phyloP scores from a whole-genome alignment of 2,888 invertebrate species.

The Cryptosula pallasiana region DNA sequence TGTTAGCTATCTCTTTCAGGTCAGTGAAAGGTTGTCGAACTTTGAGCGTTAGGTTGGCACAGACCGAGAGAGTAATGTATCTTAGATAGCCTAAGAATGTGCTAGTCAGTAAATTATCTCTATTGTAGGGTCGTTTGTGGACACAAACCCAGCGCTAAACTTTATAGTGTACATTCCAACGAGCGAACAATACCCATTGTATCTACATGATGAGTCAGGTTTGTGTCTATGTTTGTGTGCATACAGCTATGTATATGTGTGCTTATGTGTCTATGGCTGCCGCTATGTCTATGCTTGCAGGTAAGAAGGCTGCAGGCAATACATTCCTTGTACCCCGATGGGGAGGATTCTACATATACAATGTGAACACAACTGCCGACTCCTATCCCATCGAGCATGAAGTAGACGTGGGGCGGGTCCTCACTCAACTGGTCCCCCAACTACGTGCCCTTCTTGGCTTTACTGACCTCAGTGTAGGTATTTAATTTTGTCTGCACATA shows the following conservation, averaged over 20 bases:
- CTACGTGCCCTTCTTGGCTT: constrained; percentile 67
- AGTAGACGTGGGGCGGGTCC: constrained; percentile 62
- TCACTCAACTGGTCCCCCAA: constrained; percentile 73
- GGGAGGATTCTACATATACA: constrained; percentile 78
- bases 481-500: too few species aligned
- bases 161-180: constrained; percentile 73
- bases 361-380: constrained; percentile 32
- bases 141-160: constrained; percentile 74
- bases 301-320: constrained; percentile 42
- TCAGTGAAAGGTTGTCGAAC: too few species aligned
- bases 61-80: too few species aligned
- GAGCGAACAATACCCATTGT: constrained; percentile 65
- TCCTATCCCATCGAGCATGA: constrained; percentile 30
- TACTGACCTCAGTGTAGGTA: not conserved
- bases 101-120: too few species aligned
- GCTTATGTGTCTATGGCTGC: not conserved
- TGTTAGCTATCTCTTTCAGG: too few species aligned
- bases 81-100: too few species aligned
- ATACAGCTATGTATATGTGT: not conserved
- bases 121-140: constrained; percentile 68
- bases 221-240: not conserved
- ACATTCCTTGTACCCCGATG: constrained; percentile 62
- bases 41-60: too few species aligned
- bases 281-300: constrained; percentile 30
- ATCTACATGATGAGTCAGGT: constrained; percentile 62